phyloP scores from a whole-genome alignment of 2,113 vertebrate genomes.

The Sander vitreus region DNA sequence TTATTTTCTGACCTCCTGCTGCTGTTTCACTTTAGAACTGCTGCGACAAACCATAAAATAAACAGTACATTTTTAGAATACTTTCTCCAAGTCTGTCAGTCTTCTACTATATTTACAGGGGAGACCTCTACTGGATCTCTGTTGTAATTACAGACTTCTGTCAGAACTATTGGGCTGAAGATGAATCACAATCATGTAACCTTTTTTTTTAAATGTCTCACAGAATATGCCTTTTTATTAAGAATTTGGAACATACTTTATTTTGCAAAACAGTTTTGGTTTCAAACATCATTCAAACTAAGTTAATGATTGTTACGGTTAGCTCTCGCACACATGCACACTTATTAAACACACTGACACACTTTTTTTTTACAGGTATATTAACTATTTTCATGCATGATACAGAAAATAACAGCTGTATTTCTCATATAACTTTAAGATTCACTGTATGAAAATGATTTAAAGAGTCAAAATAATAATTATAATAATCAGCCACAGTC shows the following conservation, averaged over 20 bases:
- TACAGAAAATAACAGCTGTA: neutral
- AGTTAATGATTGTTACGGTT: neutral
- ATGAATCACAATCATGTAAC: neutral
- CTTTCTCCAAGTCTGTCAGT: neutral
- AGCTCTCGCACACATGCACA: neutral
- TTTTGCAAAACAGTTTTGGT: neutral
- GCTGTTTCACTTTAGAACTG: neutral
- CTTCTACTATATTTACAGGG: neutral
- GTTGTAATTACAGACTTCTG: neutral
- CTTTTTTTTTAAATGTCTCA: neutral
- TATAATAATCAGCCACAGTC: neutral
- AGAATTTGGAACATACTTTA: neutral
- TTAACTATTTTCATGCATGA: neutral
- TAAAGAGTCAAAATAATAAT: no score
- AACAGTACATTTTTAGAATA: neutral
- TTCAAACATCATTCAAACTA: neutral
- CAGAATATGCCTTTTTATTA: neutral
- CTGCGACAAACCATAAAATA: neutral
- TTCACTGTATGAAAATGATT: neutral
- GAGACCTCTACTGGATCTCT: conserved; percentile 50
- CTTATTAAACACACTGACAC: neutral
- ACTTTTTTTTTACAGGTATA: neutral
- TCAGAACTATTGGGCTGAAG: neutral
- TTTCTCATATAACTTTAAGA: neutral
- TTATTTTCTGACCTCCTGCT: neutral